These are phyloP conservation scores for Thymallus thymallus DNA, from an alignment of 2,113 vertebrate species.

Conservation along the genomic window DNA sequence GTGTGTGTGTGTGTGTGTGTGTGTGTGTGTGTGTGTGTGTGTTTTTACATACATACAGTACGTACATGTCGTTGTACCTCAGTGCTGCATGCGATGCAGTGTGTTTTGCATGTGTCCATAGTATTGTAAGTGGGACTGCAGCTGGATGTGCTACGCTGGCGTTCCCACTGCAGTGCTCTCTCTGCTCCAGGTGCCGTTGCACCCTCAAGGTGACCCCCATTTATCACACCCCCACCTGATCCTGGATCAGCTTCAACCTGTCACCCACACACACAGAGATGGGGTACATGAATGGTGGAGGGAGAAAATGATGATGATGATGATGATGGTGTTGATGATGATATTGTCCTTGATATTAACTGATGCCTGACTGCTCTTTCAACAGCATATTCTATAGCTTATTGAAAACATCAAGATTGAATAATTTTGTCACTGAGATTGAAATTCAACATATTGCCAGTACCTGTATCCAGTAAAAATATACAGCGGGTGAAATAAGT, in stretches of 20 bases:
- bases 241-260: constrained; percentile 29
- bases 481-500: too few relatives aligned
- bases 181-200: background rate
- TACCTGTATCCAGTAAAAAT: too few relatives aligned
- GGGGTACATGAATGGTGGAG: background rate
- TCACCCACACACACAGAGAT: background rate
- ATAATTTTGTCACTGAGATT: background rate
- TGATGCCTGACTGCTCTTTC: background rate
- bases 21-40: background rate
- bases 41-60: background rate
- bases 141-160: constrained; percentile 2
- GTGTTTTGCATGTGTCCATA: background rate
- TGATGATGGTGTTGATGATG: too few relatives aligned
- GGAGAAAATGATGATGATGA: background rate
- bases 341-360: background rate
- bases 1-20: background rate
- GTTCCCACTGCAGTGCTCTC: background rate
- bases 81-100: too few relatives aligned
- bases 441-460: background rate
- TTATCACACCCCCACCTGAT: constrained; percentile 3
- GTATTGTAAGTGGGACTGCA: background rate
- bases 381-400: background rate
- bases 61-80: too few relatives aligned
- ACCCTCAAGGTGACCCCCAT: constrained; percentile 41
- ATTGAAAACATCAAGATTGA: background rate